Evolutionary conservation across 2,888 invertebrate species (phyloP), one percentile per base, ranked within the genome.

Genomic region (Volucella bombylans): DNA sequence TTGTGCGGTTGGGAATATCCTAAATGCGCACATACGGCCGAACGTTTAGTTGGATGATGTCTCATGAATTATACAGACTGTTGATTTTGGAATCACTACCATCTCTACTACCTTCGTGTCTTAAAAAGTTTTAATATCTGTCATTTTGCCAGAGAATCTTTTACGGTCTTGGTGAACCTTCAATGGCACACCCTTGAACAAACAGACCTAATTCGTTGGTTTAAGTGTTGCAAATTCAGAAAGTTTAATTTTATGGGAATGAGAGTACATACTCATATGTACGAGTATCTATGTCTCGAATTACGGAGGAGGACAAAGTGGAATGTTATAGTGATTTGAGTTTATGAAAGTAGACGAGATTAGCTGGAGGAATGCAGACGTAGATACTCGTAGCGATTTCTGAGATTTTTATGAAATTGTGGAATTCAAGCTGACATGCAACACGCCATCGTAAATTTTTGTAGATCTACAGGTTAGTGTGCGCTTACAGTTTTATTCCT

Each of bases 401-500:
- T 38, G 31, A 2, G 57, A 6, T 54, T 4, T 3, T n/a, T n/a
- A 4, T 45, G 45, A 1, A 45, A 10, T 45, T 45, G n/a, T 10
- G 45, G 45, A 12, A 47, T 49, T 59, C 38, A 47, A 23, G 47
- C 57, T 68, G 69, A 54, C 76, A 77, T 77, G 76, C 76, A 68
- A 47, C 76, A 77, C 68, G 77, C 77, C 62, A 69, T 55, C 68
- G 62, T 69, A 54, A 77, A 61, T 59, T 45, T 68, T 69, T 55
- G 54, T 76, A 50, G 45, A 39, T 52, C 59, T 65, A 39, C 50
- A 14, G 18, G 57, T 39, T 62, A 52, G 45, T 57, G 39, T 43
- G n/a, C 1, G 47, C 59, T 62, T 11, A 14, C 47, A 62, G 73
- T 62, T 38, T 39, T 64, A 64, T 64, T 38, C 18, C 8, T 39